Percentiles rank a stretch among this genome's conserved stretches.
phyloP scores from a whole-genome alignment of 2,797 vertebrate species.

The Microctenopoma stevenorrisi region DNA sequence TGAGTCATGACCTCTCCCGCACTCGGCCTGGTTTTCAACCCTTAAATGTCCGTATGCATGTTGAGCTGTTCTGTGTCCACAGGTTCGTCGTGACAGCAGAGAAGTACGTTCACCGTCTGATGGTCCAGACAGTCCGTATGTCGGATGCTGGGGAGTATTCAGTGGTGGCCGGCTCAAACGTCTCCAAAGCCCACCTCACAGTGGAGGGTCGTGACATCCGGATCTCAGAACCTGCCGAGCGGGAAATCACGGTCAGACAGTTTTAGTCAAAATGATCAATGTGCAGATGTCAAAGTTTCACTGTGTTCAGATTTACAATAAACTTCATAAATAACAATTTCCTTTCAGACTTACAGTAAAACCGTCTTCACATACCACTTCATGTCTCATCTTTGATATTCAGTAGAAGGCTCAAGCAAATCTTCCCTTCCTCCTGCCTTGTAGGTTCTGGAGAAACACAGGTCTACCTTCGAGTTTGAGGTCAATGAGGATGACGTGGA shows the following conservation, averaged over 20 bases:
- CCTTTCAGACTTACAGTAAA: too few relatives aligned
- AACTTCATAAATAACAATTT: too few relatives aligned
- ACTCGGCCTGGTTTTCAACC: too few relatives aligned
- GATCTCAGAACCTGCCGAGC: slow-evolving; percentile 79
- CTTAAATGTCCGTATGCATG: too few relatives aligned
- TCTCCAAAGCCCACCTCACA: slow-evolving; percentile 89
- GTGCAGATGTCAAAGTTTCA: neutral
- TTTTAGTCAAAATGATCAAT: neutral
- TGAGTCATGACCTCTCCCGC: slow-evolving; percentile 39
- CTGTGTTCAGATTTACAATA: neutral
- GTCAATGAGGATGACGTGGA: slow-evolving; percentile 92
- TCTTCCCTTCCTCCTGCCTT: neutral
- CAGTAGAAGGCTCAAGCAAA: neutral
- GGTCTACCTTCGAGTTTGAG: slow-evolving; percentile 88
- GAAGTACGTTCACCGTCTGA: slow-evolving; percentile 92
- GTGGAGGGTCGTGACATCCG: slow-evolving; percentile 95
- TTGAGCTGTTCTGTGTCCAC: slow-evolving; percentile 9
- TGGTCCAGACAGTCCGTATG: slow-evolving; percentile 91
- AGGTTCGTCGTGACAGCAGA: slow-evolving; percentile 91
- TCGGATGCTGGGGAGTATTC: slow-evolving; percentile 94
- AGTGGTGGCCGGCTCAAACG: slow-evolving; percentile 93
- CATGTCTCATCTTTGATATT: too few relatives aligned
- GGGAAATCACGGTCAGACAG: slow-evolving; percentile 77
- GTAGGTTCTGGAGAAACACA: slow-evolving; percentile 76
- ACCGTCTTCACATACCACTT: too few relatives aligned